phyloP scores from a whole-genome alignment of 2,797 vertebrate genomes.

The Phataginus tetradactyla region DNA sequence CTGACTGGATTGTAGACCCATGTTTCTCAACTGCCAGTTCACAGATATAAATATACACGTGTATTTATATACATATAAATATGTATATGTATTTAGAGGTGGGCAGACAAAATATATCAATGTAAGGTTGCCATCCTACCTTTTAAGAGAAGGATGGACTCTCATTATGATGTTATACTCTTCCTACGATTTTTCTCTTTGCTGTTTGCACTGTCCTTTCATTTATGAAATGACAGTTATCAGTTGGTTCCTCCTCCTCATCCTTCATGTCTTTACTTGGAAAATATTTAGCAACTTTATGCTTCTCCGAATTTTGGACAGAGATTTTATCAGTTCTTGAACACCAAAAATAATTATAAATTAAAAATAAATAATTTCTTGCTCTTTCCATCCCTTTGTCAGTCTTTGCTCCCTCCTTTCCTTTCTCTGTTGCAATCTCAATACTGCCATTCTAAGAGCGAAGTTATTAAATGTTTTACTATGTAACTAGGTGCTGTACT shows the following conservation, averaged over 20 bases:
- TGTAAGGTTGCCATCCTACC: not conserved
- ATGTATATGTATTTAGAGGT: not conserved
- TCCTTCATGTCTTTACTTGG: not conserved
- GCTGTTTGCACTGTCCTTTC: not conserved
- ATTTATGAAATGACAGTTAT: not conserved
- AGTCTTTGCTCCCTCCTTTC: not conserved
- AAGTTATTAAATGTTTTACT: not conserved
- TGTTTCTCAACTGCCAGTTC: not conserved
- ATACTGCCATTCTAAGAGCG: not conserved
- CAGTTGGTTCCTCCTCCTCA: not conserved
- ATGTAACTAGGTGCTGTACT: not conserved
- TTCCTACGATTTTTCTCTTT: not conserved
- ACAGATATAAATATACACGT: not conserved
- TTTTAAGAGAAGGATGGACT: not conserved
- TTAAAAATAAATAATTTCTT: not conserved
- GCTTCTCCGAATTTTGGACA: not conserved
- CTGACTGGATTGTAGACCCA: not conserved
- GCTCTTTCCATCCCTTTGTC: not conserved
- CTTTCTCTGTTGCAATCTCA: not conserved
- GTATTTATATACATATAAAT: not conserved
- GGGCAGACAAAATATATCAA: not conserved
- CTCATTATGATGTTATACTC: not conserved
- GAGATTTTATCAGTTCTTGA: constrained; percentile 22
- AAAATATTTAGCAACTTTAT: not conserved
- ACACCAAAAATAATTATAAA: not conserved